phyloP scores from a whole-genome alignment of 1,140 invertebrate genomes.

The Saccostrea glomerata region DNA sequence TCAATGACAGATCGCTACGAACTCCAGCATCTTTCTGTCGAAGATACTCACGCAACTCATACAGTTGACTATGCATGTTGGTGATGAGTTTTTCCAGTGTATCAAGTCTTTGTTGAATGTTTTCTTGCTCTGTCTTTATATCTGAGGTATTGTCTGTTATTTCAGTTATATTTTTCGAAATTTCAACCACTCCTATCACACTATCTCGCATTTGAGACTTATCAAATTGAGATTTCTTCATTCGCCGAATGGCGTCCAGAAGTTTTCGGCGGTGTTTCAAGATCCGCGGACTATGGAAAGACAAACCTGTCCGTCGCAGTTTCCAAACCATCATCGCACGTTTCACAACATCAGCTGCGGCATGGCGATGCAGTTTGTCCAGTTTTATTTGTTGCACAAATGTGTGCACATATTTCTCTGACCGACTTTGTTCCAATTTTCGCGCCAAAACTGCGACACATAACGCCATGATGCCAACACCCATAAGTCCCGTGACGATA shows the following conservation, averaged over 20 bases:
- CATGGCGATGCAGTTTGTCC: conserved; percentile 69
- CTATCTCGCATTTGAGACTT: conserved; percentile 65
- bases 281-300: conserved; percentile 53
- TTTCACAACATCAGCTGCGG: conserved; percentile 72
- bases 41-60: conserved; percentile 57
- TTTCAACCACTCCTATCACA: conserved; percentile 67
- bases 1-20: neutral
- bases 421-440: conserved; percentile 76
- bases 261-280: conserved; percentile 65
- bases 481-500: conserved; percentile 75
- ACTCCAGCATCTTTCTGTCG: conserved; percentile 37
- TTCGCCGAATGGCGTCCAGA: conserved; percentile 65
- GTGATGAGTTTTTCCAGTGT: conserved; percentile 64
- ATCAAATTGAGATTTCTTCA: conserved; percentile 66
- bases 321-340: conserved; percentile 68
- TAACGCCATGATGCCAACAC: conserved; percentile 76
- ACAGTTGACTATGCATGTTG: conserved; percentile 62
- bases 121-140: conserved; percentile 64
- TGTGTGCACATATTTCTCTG: conserved; percentile 75
- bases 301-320: conserved; percentile 56
- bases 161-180: conserved; percentile 65
- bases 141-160: conserved; percentile 60
- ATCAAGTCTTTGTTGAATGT: conserved; percentile 58
- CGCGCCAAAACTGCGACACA: conserved; percentile 77
- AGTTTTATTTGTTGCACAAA: conserved; percentile 72